Evolutionary conservation across 2,888 invertebrate genomes (phyloP).

Genomic region (Rotaria macrura): DNA sequence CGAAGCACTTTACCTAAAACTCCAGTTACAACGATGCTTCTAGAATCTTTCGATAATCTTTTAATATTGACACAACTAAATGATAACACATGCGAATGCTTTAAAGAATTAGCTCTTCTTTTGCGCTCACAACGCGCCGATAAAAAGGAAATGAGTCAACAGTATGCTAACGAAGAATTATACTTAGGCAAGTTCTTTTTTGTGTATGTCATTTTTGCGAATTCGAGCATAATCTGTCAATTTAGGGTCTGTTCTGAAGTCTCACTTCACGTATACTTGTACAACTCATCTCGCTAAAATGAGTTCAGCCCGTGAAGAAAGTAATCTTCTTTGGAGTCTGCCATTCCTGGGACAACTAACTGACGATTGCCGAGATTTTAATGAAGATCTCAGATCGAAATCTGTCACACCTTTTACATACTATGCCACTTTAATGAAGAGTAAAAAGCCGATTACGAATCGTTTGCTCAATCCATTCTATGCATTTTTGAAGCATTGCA

Average conservation of each 20-base stretch:
- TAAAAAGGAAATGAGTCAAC: background rate
- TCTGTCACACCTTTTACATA: background rate
- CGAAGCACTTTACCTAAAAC: background rate
- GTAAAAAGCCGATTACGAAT: background rate
- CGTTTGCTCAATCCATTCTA: background rate
- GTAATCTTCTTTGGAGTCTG: background rate
- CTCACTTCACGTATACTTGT: constrained; percentile 5
- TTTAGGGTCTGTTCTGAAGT: background rate
- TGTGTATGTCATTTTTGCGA: background rate
- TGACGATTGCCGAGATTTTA: constrained; percentile 10
- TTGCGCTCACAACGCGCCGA: background rate
- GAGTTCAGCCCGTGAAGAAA: background rate
- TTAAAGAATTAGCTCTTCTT: background rate
- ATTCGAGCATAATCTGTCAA: background rate
- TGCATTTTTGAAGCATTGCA: background rate
- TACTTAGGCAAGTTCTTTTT: background rate
- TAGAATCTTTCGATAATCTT: background rate
- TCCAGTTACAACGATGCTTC: background rate
- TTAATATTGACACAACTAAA: background rate
- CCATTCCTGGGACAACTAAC: constrained; percentile 12
- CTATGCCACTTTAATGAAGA: background rate
- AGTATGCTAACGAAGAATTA: background rate
- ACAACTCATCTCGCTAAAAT: background rate
- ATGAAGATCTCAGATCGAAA: background rate
- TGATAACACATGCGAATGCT: background rate